Evolutionary conservation across 2,797 vertebrate species (phyloP), one percentile per base, ranked within the genome.

Genomic region (Gymnocypris eckloni): DNA sequence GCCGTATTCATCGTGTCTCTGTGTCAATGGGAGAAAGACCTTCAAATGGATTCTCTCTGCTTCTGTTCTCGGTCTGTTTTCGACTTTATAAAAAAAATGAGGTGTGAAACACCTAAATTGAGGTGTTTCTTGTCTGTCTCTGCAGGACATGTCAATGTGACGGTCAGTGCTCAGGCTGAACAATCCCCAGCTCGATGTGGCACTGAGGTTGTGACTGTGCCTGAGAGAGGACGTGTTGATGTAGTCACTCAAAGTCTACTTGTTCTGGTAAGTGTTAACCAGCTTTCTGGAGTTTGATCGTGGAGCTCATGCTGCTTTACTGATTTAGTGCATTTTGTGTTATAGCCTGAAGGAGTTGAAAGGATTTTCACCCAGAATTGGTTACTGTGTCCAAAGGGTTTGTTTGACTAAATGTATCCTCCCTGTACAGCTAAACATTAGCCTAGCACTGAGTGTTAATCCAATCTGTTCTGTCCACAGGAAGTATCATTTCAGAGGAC

Each of bases 321-420:
- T 45, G 20, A 25, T 52, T 15, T 45, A 4, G 9, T 25, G 9
- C 0, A 1, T 20, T 61, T 48, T 11, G 16, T 28, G 11, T 33
- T 33, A 33, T 9, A 96, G 95, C 89, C 94, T 69, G 92, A 94
- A 61, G 95, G 95, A 89, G 90, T 66, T 22, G 91, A 94, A 69
- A 81, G 90, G 75, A 88, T 83, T 0, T 85, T 92, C 64, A 87
- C 81, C 22, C 52, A 91, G 86, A 96, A 92, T 87, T 91, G 89
- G 89, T 88, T 95, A 79, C 70, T 95, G 25, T 95, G 95, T 50
- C 94, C 94, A 1, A 90, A 93, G 87, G 94, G 95, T 95, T 56
- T 88, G 90, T 83, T 22, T 69, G 5, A 4, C 11, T 54, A 70
- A 22, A 71, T 22, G 52, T 15, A 1, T 12, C 41, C 5, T 20